Percentiles rank a stretch among this genome's conserved stretches.
phyloP scores from a whole-genome alignment of 1,140 invertebrate species.

The Diabrotica virgifera region DNA sequence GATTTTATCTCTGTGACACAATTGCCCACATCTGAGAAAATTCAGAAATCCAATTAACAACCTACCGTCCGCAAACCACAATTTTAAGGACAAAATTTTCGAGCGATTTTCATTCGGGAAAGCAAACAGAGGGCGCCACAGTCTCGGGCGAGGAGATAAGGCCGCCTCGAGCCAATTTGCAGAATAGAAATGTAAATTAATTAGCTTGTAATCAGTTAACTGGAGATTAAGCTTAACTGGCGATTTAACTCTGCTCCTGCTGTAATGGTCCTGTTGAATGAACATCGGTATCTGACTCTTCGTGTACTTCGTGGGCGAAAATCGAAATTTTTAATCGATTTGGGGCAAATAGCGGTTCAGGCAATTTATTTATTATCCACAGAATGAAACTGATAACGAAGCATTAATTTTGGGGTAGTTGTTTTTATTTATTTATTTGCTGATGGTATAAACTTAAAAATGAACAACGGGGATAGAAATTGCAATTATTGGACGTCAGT shows the following conservation, averaged over 20 bases:
- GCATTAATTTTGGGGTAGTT: no score
- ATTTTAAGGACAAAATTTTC: background rate
- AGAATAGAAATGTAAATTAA: constrained; percentile 17
- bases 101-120: background rate
- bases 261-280: constrained; percentile 8
- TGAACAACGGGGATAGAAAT: no score
- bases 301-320: no score
- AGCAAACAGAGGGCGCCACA: background rate
- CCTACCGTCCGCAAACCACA: background rate
- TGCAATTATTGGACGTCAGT: no score
- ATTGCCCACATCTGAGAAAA: background rate
- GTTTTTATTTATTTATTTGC: no score
- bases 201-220: constrained; percentile 15
- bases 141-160: background rate
- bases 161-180: background rate
- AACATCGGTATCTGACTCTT: background rate
- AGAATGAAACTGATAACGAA: no score
- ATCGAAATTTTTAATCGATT: no score
- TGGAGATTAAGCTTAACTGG: constrained; percentile 4
- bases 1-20: background rate
- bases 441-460: no score
- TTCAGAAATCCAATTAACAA: background rate
- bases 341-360: no score
- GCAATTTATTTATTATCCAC: no score
- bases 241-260: background rate